These are phyloP conservation scores for Melanaphis sacchari DNA, from an alignment of 1,140 invertebrate genomes.

Conservation along the genomic window DNA sequence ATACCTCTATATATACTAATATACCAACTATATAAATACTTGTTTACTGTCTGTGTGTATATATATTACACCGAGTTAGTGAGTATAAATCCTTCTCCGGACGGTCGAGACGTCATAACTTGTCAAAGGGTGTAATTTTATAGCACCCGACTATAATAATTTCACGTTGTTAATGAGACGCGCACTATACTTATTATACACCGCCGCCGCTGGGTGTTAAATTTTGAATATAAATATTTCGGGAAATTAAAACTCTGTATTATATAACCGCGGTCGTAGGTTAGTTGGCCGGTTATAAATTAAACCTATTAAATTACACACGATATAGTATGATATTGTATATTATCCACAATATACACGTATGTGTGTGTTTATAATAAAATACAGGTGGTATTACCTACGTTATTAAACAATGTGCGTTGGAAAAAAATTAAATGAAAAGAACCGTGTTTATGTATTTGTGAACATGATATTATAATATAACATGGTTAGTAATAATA, in stretches of 20 bases:
- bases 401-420: neutral
- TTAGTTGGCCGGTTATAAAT: conserved; percentile 29
- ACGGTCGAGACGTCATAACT: neutral
- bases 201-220: conserved; percentile 26
- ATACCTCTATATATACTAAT: neutral
- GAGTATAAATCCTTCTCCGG: neutral
- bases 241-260: conserved; percentile 26
- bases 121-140: conserved; percentile 45
- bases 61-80: neutral
- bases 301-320: neutral
- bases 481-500: neutral
- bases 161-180: conserved; percentile 45
- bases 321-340: neutral
- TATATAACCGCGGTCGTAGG: neutral
- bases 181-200: neutral
- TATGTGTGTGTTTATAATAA: neutral
- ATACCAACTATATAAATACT: neutral
- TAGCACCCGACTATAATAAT: conserved; percentile 21
- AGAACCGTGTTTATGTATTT: neutral
- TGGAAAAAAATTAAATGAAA: neutral
- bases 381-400: neutral
- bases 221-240: conserved; percentile 6
- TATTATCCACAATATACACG: neutral
- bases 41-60: neutral
- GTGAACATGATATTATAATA: conserved; percentile 15